Evolutionary conservation across 2,888 invertebrate species (phyloP), one percentile per base, ranked within the genome.

Genomic region (Polylopha cassiicola): DNA sequence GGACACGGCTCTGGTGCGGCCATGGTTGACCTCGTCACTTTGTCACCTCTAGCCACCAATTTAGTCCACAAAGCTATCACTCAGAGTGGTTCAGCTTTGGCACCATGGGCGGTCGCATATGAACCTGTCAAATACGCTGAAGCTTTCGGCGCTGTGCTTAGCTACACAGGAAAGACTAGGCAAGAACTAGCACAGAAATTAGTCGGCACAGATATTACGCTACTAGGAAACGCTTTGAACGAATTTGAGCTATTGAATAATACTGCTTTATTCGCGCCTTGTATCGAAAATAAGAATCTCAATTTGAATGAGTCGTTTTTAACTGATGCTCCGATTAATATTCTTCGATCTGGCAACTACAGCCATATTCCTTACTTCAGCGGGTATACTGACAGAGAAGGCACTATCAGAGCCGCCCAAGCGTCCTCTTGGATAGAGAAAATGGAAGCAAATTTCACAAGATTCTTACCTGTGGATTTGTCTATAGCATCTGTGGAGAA

Each of bases 1-100:
- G 97, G 96, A 0, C 93, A 95, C 61, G 92, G 91, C 8, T 91
- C 94, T 1, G 93, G 92, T 4, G 93, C 92, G 1, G 88, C 90
- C 2, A 69, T 82, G 53, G 85, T 74, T 0, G 85, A 85, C 47
- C 54, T 85, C 4, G 51, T 85, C 16, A 78, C 79, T 1, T 44
- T 85, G 46, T 70, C 79, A 3, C 66, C 73, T 2, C 48, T 58
- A 45, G 47, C 74, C 3, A 37, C 58, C 10, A 58, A 64, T 31
- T 56, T 84, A 15, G 53, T 73, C 0, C 74, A 79, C 20, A 84
- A 82, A 59, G 82, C 73, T 2, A 61, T 85, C 10, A 62, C 67
- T 15, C 50, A 78, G 0, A 85, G 85, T 48, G 85, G 85, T 1
- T 81, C 84, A 1, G 73, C 68, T 0, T 42, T 71, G 26, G 63